Evolutionary conservation across 1,140 invertebrate genomes (phyloP), one percentile per base, ranked within the genome.

Genomic region (Psix sp.): DNA sequence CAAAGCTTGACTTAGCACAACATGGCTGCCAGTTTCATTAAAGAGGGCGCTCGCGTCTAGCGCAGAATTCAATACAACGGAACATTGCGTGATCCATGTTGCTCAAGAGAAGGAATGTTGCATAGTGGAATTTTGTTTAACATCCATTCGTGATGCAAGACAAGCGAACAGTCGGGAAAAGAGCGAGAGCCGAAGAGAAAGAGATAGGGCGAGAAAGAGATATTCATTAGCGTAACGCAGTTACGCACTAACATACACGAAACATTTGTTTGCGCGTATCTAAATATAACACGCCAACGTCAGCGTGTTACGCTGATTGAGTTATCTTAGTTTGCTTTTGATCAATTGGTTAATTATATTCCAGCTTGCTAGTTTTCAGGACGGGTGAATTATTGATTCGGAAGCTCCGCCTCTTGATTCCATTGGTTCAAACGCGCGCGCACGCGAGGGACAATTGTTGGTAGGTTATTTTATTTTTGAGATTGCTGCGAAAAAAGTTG

Each of bases 341-440:
- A 68, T 70, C 72, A 75, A 75, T 70, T 75, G 72, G 72, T 75
- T 75, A 75, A 65, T 70, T 60, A 60, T 70, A 75, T 75, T 75
- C 66, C 65, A 70, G 33, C 72, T 75, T 38, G 62, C 54, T 56
- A 57, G 60, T 63, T 74, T 70, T 74, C 72, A 68, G 63, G 72
- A 11, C 63, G 63, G 17, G 43, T 66, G 56, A 66, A 62, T 59
- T 75, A 75, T 75, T 70, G 72, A 75, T 75, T 75, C 46, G 45
- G 48, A 35, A 31, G 33, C 68, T 24, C 46, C 40, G 15, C 39
- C 36, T 57, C 38, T 56, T 56, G 26, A 20, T 46, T 36, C 38
- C 45, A 24, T 46, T 39, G 40, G 24, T 52, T 54, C 33, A 40
- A 42, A 39, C 35, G 15, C 14, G 42, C 17, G 26, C 31, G 51